Conservation (phyloP, 2,888 invertebrate genomes). For the Drosophila merina region DNA sequence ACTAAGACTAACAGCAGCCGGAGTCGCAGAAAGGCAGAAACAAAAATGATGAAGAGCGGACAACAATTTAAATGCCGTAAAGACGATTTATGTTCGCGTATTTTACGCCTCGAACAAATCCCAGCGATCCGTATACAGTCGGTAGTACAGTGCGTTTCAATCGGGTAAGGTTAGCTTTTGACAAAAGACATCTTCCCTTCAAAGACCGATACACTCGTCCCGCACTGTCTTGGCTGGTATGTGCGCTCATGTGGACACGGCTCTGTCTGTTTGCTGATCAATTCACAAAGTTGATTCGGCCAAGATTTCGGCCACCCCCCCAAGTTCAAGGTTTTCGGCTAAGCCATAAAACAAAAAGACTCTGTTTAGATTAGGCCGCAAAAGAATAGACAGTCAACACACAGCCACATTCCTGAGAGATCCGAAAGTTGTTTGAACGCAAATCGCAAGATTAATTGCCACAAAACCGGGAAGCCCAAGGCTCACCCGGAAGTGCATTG, state of each 20-base stretch:
- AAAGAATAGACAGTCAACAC: neutral
- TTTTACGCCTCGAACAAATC: constrained; percentile 55
- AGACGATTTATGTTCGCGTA: constrained; percentile 62
- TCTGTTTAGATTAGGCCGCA: constrained; percentile 10
- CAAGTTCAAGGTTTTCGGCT: constrained; percentile 26
- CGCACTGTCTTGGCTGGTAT: constrained; percentile 4
- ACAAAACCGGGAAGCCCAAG: constrained; percentile 23
- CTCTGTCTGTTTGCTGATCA: constrained; percentile 22
- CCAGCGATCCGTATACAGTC: constrained; percentile 3
- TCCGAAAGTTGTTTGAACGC: constrained; percentile 38
- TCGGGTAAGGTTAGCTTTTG: no score
- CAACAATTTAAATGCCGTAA: constrained; percentile 64
- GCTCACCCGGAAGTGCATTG: neutral
- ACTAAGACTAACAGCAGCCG: constrained; percentile 22
- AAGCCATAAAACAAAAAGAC: neutral
- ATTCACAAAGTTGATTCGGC: constrained; percentile 19
- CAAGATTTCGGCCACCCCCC: neutral
- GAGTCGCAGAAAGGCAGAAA: neutral
- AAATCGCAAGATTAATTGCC: constrained; percentile 37
- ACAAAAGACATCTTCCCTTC: no score
- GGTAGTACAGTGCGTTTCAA: constrained; percentile 11
- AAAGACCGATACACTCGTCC: neutral
- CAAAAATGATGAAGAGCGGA: constrained; percentile 22
- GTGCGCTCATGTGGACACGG: neutral
- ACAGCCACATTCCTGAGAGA: constrained; percentile 2